Percentiles rank a stretch among this genome's conserved stretches.
Evolutionary conservation across 2,888 invertebrate genomes (phyloP).

Genomic region (Patella ulyssiponensis): DNA sequence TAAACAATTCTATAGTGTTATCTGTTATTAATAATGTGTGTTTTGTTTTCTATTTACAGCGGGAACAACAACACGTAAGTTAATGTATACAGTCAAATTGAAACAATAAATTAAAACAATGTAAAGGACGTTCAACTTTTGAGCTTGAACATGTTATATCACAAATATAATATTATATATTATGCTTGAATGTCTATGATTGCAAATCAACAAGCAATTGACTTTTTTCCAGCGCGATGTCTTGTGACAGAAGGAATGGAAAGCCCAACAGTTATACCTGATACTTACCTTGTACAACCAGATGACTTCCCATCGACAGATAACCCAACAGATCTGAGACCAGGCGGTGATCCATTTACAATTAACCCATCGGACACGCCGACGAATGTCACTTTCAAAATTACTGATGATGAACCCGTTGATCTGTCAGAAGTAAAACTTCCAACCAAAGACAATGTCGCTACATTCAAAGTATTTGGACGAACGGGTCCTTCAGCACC

Average conservation of each 20-base stretch:
- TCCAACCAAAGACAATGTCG: background rate
- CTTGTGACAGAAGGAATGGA: background rate
- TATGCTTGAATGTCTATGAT: no score
- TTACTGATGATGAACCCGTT: background rate
- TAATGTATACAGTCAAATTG: no score
- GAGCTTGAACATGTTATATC: no score
- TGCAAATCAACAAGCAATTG: no score
- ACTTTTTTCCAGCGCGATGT: background rate
- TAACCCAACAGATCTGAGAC: background rate
- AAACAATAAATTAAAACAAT: no score
- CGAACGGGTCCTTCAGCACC: no score
- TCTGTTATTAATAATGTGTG: no score
- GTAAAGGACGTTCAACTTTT: no score
- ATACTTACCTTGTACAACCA: background rate
- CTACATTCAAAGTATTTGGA: no score
- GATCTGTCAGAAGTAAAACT: background rate
- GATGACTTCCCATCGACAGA: background rate
- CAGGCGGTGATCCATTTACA: background rate
- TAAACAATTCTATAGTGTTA: no score
- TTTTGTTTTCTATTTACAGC: background rate
- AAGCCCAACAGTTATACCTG: conserved; percentile 6
- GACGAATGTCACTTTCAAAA: background rate
- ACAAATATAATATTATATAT: no score
- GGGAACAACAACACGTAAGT: no score
- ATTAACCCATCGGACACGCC: background rate